Base-by-base conservation (phyloP, 2,888 invertebrate species). In the Exephanes ischioxanthus region DNA sequence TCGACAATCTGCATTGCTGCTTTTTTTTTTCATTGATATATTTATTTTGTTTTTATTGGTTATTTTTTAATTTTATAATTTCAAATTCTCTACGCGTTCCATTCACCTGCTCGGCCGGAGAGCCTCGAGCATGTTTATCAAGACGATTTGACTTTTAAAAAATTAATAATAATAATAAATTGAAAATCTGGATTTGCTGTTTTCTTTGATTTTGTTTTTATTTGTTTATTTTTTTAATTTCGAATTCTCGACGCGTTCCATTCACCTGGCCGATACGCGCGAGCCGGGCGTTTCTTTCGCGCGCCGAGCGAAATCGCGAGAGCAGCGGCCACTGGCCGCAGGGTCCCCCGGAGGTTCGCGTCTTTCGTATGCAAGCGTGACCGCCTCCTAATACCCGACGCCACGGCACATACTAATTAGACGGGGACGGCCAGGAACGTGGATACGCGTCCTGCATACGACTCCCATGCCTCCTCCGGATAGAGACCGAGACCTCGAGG, bases 391-490 rank as follows among this genome's bases (percentile, higher is more conserved):
- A 91, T 91, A 90, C 89, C 89, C 89, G 80, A 86, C 87, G 89
- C 88, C 67, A 85, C 81, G 88, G 79, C 84, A 90, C 91, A 91
- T 91, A 90, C 91, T 90, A 91, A 91, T 91, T 90, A 90, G 89
- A 81, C 78, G 78, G 86, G 80, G 67, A 63, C 70, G 71, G 78
- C n/a, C 80, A 72, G 82, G 73, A 84, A 81, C 81, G 83, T 70
- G 67, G 79, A 70, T 87, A 89, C 90, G 89, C 89, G 86, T 80
- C 45, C 67, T 77, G 88, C 87, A 88, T 88, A 86, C 85, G 71
- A 87, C 73, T 84, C 66, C 58, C 75, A 58, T 45, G 26, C 63
- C 77, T 61, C 14, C 66, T 37, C 61, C 66, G 76, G 66, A 33
- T 48, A 55, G 30, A 58, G 76, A 26, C 37, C 22, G 16, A 61